Evolutionary conservation across 1,140 invertebrate species (phyloP).

Genomic region (Drosophila albomicans): DNA sequence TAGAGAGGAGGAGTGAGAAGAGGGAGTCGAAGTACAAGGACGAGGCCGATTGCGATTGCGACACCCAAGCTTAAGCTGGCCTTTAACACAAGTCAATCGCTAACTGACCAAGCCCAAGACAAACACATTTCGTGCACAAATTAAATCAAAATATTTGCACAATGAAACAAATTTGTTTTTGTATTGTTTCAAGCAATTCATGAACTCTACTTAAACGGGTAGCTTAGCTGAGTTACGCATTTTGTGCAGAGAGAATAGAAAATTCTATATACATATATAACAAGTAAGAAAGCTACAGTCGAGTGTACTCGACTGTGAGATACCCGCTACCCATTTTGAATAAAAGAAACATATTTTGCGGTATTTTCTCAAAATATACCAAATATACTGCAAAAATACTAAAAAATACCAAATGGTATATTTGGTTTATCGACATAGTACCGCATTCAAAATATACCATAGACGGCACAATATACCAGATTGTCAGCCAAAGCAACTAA

Average conservation of each 20-base stretch:
- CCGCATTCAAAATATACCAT: too few relatives aligned
- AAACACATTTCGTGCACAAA: constrained; percentile 62
- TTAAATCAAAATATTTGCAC: constrained; percentile 70
- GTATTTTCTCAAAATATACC: too few relatives aligned
- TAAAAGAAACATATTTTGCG: too few relatives aligned
- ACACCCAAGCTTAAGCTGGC: not conserved
- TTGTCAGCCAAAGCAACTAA: too few relatives aligned
- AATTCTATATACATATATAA: too few relatives aligned
- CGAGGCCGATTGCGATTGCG: constrained; percentile 2
- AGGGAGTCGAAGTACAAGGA: not conserved
- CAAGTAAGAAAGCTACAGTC: too few relatives aligned
- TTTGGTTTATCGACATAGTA: too few relatives aligned
- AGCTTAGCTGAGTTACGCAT: not conserved
- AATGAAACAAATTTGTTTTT: constrained; percentile 49
- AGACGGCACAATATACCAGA: too few relatives aligned
- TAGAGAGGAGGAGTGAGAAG: not conserved
- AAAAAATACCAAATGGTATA: too few relatives aligned
- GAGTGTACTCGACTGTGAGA: too few relatives aligned
- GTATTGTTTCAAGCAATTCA: constrained; percentile 28
- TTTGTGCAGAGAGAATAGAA: not conserved
- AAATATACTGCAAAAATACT: too few relatives aligned
- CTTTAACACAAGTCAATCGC: constrained; percentile 19
- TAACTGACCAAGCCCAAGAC: constrained; percentile 42
- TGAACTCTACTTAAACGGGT: not conserved
- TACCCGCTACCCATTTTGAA: too few relatives aligned